Conservation (phyloP, 2,888 invertebrate species). For the Loripinus fragilis region DNA sequence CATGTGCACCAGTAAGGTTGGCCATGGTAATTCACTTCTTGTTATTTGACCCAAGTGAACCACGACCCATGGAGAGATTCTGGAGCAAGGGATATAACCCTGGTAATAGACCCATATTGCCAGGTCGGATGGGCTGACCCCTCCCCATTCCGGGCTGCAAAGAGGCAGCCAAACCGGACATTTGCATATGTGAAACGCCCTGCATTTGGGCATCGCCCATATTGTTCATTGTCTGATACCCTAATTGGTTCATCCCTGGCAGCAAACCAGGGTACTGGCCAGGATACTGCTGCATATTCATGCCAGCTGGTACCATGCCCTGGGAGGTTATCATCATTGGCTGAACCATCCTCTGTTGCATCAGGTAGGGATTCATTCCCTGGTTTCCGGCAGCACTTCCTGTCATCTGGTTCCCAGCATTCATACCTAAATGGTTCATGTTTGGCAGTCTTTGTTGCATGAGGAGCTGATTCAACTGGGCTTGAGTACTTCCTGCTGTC, state of each 20-base stretch:
- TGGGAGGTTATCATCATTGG: slow-evolving; percentile 29
- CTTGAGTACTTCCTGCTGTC: slow-evolving; percentile 2
- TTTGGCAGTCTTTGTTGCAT: slow-evolving; percentile 1
- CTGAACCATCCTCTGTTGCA: slow-evolving; percentile 40
- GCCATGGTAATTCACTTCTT: no score
- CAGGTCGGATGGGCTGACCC: slow-evolving; percentile 35
- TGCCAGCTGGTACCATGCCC: slow-evolving; percentile 29
- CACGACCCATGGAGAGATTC: slow-evolving; percentile 45
- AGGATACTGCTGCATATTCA: not conserved
- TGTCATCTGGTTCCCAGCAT: slow-evolving; percentile 3
- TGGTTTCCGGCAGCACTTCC: slow-evolving; percentile 14
- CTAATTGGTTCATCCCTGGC: slow-evolving; percentile 39
- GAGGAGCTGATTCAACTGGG: slow-evolving; percentile 16
- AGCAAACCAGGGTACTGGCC: slow-evolving; percentile 18
- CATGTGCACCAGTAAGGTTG: no score
- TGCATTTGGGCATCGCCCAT: slow-evolving; percentile 7
- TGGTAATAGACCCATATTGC: slow-evolving; percentile 41
- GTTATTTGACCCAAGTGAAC: slow-evolving; percentile 15
- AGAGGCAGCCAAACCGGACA: not conserved
- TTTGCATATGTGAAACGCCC: not conserved
- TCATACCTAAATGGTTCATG: slow-evolving; percentile 5
- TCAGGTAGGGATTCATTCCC: slow-evolving; percentile 14
- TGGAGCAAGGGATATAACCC: slow-evolving; percentile 49
- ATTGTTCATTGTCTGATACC: slow-evolving; percentile 20
- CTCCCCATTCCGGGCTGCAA: slow-evolving; percentile 28